phyloP scores from a whole-genome alignment of 2,113 vertebrate genomes.

The Oxygymnocypris stewartii region DNA sequence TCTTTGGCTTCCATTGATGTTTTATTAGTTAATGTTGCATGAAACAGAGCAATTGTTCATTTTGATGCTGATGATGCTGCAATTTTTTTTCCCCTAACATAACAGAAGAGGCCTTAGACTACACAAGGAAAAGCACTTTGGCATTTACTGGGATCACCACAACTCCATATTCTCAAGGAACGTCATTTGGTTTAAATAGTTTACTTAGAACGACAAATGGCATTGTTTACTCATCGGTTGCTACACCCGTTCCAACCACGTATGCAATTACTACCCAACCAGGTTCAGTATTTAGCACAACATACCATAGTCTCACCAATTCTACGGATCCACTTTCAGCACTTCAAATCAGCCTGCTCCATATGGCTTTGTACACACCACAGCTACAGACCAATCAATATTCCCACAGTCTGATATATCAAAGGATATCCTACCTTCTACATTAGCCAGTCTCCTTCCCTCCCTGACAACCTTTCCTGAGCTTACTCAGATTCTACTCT shows the following conservation, averaged over 20 bases:
- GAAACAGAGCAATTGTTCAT: conserved; percentile 52
- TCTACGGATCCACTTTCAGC: conserved; percentile 70
- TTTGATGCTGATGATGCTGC: conserved; percentile 68
- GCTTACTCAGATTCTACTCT: conserved; percentile 84
- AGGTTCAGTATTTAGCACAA: conserved; percentile 90
- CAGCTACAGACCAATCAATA: conserved; percentile 78
- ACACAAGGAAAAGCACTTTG: conserved; percentile 90
- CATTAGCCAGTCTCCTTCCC: conserved; percentile 77
- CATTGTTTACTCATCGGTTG: conserved; percentile 92
- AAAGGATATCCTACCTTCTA: conserved; percentile 79
- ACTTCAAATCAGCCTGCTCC: conserved; percentile 79
- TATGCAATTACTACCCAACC: conserved; percentile 97
- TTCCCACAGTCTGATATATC: conserved; percentile 76
- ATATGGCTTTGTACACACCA: conserved; percentile 84
- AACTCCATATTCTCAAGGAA: conserved; percentile 83
- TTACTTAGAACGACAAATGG: conserved; percentile 89
- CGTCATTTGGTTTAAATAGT: conserved; percentile 83
- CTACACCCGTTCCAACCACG: conserved; percentile 87
- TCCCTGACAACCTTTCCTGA: conserved; percentile 85
- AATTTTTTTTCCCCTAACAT: conserved; percentile 87
- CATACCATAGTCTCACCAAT: conserved; percentile 58
- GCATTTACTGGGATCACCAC: conserved; percentile 79
- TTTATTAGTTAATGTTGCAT: conserved; percentile 69
- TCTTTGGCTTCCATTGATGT: conserved; percentile 64
- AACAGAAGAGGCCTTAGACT: conserved; percentile 98